phyloP scores from a whole-genome alignment of 2,113 vertebrate genomes.

The Vulpes vulpes region DNA sequence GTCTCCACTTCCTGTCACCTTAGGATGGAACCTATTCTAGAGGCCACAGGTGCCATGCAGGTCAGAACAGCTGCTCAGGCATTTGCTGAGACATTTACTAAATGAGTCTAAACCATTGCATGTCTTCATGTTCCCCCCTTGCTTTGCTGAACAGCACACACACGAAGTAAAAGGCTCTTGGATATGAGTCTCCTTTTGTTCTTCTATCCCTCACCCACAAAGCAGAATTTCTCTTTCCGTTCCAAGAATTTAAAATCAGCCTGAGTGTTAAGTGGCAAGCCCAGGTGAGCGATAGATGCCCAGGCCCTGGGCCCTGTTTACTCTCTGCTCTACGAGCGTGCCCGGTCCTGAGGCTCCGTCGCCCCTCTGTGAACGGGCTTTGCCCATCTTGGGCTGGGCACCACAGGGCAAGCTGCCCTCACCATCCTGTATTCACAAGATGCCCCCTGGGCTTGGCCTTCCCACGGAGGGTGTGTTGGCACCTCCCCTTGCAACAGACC shows the following conservation, averaged over 20 bases:
- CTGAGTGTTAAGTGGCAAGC: accelerated
- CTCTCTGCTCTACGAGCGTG: neutral
- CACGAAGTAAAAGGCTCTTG: neutral
- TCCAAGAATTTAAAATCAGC: neutral
- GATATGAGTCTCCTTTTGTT: neutral
- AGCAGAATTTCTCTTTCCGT: neutral
- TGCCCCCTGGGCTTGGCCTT: accelerated
- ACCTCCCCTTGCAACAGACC: accelerated
- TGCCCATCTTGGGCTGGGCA: neutral
- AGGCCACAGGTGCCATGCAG: no score
- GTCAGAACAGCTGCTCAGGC: neutral
- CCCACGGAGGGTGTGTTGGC: accelerated
- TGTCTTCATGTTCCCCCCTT: neutral
- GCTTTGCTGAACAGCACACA: accelerated
- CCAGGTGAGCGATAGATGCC: accelerated
- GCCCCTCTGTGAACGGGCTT: accelerated
- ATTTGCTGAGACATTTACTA: neutral
- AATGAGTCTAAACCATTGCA: accelerated
- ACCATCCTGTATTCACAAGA: accelerated
- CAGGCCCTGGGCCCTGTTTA: accelerated
- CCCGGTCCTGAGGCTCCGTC: accelerated
- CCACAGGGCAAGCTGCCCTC: no score
- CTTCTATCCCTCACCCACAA: neutral
- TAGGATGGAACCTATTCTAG: accelerated
- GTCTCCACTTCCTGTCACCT: no score